Conservation (phyloP, 2,113 vertebrate genomes). For the Peromyscus californicus region DNA sequence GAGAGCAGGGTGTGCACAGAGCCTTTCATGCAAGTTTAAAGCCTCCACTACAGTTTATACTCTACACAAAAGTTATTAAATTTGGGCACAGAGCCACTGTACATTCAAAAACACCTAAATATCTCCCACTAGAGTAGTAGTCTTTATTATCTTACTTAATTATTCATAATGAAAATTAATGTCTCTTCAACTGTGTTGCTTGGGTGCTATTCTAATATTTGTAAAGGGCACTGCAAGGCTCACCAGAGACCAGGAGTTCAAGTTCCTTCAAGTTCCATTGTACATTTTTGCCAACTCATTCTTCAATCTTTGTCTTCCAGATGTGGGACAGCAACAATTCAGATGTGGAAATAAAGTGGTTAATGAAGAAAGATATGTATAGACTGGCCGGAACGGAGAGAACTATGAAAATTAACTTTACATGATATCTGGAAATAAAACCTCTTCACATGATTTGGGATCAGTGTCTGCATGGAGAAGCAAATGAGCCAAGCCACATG, state of each 20-base stretch:
- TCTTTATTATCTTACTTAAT: constrained; percentile 77
- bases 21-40: constrained; percentile 39
- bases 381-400: constrained; percentile 85
- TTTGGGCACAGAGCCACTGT: constrained; percentile 9
- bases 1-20: background rate
- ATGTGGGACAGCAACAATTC: constrained; percentile 67
- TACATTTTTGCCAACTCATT: background rate
- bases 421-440: constrained; percentile 87
- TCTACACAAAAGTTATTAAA: background rate
- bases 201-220: constrained; percentile 44
- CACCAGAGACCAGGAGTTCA: background rate
- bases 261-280: background rate
- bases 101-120: constrained; percentile 64
- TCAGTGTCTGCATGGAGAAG: constrained; percentile 80
- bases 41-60: background rate
- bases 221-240: constrained; percentile 15
- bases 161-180: constrained; percentile 73
- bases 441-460: constrained; percentile 84
- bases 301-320: constrained; percentile 71
- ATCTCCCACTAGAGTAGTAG: constrained; percentile 57
- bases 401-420: constrained; percentile 89
- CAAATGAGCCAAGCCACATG: constrained; percentile 77
- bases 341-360: constrained; percentile 84
- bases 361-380: constrained; percentile 83
- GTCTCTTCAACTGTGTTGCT: background rate